phyloP scores from a whole-genome alignment of 2,797 vertebrate genomes.

The Tragelaphus oryx region DNA sequence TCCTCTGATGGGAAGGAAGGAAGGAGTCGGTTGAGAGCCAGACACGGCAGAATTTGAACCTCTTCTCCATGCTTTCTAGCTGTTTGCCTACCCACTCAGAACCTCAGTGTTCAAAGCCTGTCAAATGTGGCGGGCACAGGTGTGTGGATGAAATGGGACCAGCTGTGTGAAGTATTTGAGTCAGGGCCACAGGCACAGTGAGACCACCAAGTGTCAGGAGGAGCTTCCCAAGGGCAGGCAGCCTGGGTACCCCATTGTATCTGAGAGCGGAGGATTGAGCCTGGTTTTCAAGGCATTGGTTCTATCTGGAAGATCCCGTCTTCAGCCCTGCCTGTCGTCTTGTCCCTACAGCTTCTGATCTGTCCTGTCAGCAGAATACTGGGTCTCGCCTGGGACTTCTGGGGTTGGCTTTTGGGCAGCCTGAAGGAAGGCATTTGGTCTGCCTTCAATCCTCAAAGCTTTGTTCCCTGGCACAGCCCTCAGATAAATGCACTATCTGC shows the following conservation, averaged over 20 bases:
- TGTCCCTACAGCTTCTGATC: background rate
- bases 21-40: background rate
- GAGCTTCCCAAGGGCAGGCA: background rate
- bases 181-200: background rate
- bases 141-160: background rate
- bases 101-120: background rate
- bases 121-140: background rate
- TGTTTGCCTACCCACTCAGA: background rate
- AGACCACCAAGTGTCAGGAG: background rate
- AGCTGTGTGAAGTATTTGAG: background rate
- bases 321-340: background rate
- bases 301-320: background rate
- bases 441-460: background rate
- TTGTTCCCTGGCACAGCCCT: background rate
- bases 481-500: background rate
- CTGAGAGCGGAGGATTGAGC: background rate
- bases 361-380: background rate
- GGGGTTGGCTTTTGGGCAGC: background rate
- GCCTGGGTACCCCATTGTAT: background rate
- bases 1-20: background rate
- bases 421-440: background rate
- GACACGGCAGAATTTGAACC: background rate
- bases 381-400: background rate
- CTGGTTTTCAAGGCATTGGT: background rate
- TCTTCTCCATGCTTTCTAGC: background rate